Conservation (phyloP, 2,888 invertebrate species). For the Neocrepidodera transversa region DNA sequence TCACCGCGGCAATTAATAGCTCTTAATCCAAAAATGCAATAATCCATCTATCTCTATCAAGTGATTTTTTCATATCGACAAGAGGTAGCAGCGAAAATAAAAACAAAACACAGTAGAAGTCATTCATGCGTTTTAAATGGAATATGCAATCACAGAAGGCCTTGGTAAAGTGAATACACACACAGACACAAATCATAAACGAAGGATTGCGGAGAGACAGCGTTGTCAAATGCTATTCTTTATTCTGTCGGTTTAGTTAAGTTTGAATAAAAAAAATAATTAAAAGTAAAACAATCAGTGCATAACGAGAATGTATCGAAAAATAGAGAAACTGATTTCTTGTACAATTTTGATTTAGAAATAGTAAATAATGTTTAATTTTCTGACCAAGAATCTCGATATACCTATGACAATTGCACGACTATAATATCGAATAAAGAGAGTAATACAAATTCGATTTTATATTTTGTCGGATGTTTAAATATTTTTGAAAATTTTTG, state of each 20-base stretch:
- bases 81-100: constrained; percentile 18
- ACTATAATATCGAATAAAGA: too few species aligned
- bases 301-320: too few species aligned
- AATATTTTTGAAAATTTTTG: too few species aligned
- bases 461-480: too few species aligned
- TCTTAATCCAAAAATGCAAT: background rate
- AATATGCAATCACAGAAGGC: constrained; percentile 24
- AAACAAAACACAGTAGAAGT: constrained; percentile 20
- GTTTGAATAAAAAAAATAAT: background rate
- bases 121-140: constrained; percentile 29
- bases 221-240: constrained; percentile 11
- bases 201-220: constrained; percentile 17
- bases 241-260: constrained; percentile 2
- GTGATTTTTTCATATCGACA: constrained; percentile 12
- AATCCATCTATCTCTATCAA: too few species aligned
- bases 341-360: too few species aligned
- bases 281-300: background rate
- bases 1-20: too few species aligned
- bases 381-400: too few species aligned
- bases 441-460: too few species aligned
- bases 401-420: too few species aligned
- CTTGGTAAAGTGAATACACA: constrained; percentile 25
- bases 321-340: too few species aligned
- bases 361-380: too few species aligned
- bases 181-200: constrained; percentile 22